Base-by-base conservation (phyloP, 1,140 invertebrate species). In the Zophobas morio region DNA sequence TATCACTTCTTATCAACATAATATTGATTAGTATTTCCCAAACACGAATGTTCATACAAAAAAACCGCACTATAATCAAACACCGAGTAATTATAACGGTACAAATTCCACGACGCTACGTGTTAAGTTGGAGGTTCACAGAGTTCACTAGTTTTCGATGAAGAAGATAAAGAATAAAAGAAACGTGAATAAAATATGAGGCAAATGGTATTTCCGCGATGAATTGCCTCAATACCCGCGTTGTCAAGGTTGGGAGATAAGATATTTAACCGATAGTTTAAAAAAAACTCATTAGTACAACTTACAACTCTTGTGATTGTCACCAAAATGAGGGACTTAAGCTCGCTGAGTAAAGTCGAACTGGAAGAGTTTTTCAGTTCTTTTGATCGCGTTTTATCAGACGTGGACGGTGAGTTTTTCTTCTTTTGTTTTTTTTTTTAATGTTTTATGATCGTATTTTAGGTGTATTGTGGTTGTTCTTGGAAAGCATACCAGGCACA, bases 401-500 rank as follows among this genome's bases (percentile, higher is more conserved):
- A 74, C 60, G 39, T 74, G 5, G 72, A 74, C 35, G 72, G 72
- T 74, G 47, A 60, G 39, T 49, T 40, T 74, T 74, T 34, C 20
- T 20, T 20, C 20, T 20, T 20, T 20, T 20, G 20, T 20, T 20
- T 20, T 20, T 20, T 20, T 20, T 20, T 20, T 20, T 20, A 20
- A 20, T 20, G 20, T 20, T 20, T 20, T 20, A 20, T 20, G 20
- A 20, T 20, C 20, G 20, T 20, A 20, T 20, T 20, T 20, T 35
- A 84, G 81, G 83, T 57, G 82, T 82, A 35, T 60, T 82, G 42
- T 85, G 77, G 80, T 54, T 74, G 5, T 35, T 51, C 20, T 63
- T 56, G 37, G 49, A 75, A 35, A 42, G 71, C 6, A 75, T 85
- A n/a, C 83, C 83, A 4, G 82, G 82, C 4, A 78, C 82, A 0